These are phyloP conservation scores for Drosophila suzukii DNA, from an alignment of 1,140 invertebrate genomes.

Conservation along the genomic window DNA sequence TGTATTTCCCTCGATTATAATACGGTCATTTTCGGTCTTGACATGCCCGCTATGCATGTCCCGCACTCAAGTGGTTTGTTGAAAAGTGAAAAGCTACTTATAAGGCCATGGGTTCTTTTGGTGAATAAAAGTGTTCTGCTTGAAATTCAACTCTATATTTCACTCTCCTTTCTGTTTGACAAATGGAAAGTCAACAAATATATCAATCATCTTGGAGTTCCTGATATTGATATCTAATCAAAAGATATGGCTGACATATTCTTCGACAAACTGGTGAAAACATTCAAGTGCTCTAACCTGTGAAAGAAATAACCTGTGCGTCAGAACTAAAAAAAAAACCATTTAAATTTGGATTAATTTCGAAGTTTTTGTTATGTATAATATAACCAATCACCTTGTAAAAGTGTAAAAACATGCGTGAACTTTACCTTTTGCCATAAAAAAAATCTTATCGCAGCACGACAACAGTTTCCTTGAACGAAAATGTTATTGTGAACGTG, in stretches of 20 bases:
- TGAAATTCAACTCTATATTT: background rate
- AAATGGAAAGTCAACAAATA: conserved; percentile 44
- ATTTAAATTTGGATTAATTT: background rate
- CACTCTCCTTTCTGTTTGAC: conserved; percentile 44
- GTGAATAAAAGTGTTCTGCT: conserved; percentile 13
- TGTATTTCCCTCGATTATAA: conserved; percentile 21
- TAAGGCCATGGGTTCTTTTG: background rate
- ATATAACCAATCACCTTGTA: background rate
- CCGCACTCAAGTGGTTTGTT: conserved; percentile 45
- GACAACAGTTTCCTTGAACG: conserved; percentile 21
- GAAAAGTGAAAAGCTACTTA: conserved; percentile 30
- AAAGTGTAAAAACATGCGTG: conserved; percentile 1
- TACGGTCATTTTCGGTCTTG: background rate
- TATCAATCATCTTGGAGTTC: conserved; percentile 65
- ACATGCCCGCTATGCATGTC: conserved; percentile 32
- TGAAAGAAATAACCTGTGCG: conserved; percentile 14
- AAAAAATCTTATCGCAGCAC: conserved; percentile 28
- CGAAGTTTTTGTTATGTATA: background rate
- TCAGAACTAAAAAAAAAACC: conserved; percentile 3
- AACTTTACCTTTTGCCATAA: conserved; percentile 26
- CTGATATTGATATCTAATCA: conserved; percentile 76
- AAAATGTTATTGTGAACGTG: conserved; percentile 8
- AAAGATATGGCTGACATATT: conserved; percentile 57
- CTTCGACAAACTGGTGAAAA: conserved; percentile 38
- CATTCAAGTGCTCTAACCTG: conserved; percentile 25